Base-by-base conservation (phyloP, 2,797 vertebrate species). In the Phrynocephalus forsythii region DNA sequence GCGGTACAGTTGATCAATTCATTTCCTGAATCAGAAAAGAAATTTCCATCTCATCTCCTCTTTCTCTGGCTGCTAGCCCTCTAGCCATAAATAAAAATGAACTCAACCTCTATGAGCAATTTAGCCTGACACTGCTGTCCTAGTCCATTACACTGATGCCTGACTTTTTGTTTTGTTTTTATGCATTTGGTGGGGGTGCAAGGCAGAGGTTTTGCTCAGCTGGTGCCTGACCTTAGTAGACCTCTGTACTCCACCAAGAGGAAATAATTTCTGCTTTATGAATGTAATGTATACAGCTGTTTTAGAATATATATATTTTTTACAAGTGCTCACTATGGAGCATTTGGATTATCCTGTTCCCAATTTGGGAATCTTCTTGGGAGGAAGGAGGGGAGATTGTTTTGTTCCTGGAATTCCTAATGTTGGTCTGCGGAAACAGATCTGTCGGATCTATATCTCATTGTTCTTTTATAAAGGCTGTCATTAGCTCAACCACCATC, bases 111-210 rank as follows among this genome's bases (percentile, higher is more conserved):
- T 88, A 91, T 63, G 88, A 91, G 69, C 91, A 93, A 95, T 89
- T 90, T 87, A 83, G 79, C 93, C 90, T 92, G 94, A 94, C 92
- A 76, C 72, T 75, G 83, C 90, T 94, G 91, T 93, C 91, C 60
- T 81, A 68, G 84, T 79, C 78, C 87, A 90, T 93, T 95, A 92
- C 6, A 83, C 0, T 90, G 84, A 95, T 84, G 82, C 63, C 44
- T 82, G 0, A 67, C 69, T 79, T 87, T 94, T 88, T 73, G 38
- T 33, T 30, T 56, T 79, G n/a, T 24, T 30, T 50, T 73, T 44
- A 16, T 73, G 33, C 75, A 15, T 68, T 10, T n/a, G 24, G n/a
- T n/a, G 33, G 24, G 16, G 50, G 26, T 88, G 83, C 75, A 33
- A 91, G 78, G 48, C 84, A 48, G 68, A 73, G 28, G 18, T n/a